Evolutionary conservation across 2,888 invertebrate species (phyloP), one percentile per base, ranked within the genome.

Genomic region (Drosophila neutralis): DNA sequence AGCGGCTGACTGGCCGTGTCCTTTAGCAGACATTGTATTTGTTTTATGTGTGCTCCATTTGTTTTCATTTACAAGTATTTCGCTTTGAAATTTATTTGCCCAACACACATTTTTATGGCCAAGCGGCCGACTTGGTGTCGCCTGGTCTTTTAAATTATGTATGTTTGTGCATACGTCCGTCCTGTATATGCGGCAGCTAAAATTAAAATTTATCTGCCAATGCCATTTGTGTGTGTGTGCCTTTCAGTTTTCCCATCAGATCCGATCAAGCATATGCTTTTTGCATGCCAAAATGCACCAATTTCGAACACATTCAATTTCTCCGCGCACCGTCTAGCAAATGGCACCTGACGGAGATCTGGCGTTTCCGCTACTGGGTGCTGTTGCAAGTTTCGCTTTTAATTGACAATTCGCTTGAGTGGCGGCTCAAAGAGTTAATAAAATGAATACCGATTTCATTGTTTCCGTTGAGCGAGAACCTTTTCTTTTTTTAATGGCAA

Each of bases 61-160:
- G 89, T 87, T 87, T 87, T 87, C 87, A 87, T 87, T 87, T 89
- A 87, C 89, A 87, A 89, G 87, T 87, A 87, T 87, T 87, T 89
- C 89, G 80, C 87, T 89, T 85, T 81, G 83, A 61, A 87, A 87
- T 87, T 87, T 87, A 89, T 87, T 89, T 87, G 73, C 72, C 72
- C 72, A 75, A 64, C 83, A 85, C 85, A 85, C 87, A 87, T 87
- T 89, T 87, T 87, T 87, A 87, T 87, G 87, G 87, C 89, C 83
- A 75, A 80, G 59, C 57, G 59, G 40, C 79, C 53, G 79, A 72
- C 78, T 76, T 62, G 66, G 54, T 69, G 66, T 71, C 78, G 75
- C 67, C 65, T 42, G 48, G 38, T 69, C 65, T 51, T 70, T 72
- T 86, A 78, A 88, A 86, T 85, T 78, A 88, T 88, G 74, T 75